phyloP scores from a whole-genome alignment of 2,113 vertebrate species.

The Serinus canaria region DNA sequence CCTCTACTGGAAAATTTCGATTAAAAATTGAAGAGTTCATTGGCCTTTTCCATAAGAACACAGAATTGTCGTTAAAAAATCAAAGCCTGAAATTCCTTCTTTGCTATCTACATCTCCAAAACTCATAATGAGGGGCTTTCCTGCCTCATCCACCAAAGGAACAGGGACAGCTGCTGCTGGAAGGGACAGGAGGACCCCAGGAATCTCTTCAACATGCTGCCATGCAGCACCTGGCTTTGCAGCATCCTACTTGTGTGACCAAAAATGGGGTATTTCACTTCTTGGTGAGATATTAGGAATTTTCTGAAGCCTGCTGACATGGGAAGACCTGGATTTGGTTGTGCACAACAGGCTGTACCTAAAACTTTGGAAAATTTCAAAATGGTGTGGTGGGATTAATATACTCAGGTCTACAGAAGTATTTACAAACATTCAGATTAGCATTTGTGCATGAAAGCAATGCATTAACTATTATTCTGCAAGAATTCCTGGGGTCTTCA shows the following conservation, averaged over 20 bases:
- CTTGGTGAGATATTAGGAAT: neutral
- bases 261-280: neutral
- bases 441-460: neutral
- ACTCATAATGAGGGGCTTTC: neutral
- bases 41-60: neutral
- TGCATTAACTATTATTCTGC: neutral
- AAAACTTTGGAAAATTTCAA: neutral
- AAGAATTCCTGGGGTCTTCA: neutral
- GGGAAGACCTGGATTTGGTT: neutral
- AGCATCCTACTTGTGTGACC: neutral
- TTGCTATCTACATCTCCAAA: neutral
- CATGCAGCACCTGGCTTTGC: neutral
- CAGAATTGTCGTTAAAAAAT: neutral
- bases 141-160: neutral
- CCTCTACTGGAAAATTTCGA: neutral
- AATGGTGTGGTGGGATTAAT: neutral
- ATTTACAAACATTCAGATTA: neutral
- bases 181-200: neutral
- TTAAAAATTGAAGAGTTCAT: slow-evolving; percentile 30
- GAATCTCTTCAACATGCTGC: neutral
- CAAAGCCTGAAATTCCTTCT: neutral
- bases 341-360: neutral
- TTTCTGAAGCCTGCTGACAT: neutral
- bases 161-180: neutral
- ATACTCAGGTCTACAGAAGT: neutral